These are phyloP conservation scores for Coelopa frigida DNA, from an alignment of 1,140 invertebrate species.

Conservation along the genomic window DNA sequence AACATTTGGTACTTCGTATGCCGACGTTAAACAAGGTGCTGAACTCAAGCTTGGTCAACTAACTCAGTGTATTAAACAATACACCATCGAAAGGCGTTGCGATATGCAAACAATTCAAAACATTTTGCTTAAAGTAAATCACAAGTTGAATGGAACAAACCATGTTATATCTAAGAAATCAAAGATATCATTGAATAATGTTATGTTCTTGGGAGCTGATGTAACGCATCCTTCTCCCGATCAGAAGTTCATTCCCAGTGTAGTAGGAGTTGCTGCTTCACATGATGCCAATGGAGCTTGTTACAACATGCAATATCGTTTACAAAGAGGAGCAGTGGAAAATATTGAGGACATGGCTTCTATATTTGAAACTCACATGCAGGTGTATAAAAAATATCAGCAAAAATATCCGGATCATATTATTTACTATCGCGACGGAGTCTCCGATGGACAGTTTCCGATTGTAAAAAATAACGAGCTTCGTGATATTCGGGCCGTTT, in stretches of 20 bases:
- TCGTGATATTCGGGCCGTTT: constrained; percentile 23
- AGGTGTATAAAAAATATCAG: constrained; percentile 47
- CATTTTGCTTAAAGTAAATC: constrained; percentile 74
- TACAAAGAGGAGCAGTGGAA: constrained; percentile 62
- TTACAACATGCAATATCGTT: constrained; percentile 62
- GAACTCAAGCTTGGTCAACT: constrained; percentile 68
- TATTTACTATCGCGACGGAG: constrained; percentile 78
- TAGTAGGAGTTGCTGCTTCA: constrained; percentile 74
- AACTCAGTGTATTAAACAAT: constrained; percentile 72
- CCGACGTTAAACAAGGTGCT: constrained; percentile 63
- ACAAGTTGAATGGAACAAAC: constrained; percentile 79
- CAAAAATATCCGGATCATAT: constrained; percentile 52
- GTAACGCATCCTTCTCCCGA: constrained; percentile 80
- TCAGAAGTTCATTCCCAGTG: constrained; percentile 62
- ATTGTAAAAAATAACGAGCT: constrained; percentile 48
- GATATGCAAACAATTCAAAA: constrained; percentile 53
- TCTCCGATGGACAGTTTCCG: constrained; percentile 80
- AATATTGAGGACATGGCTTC: constrained; percentile 67
- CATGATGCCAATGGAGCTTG: constrained; percentile 56
- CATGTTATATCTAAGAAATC: constrained; percentile 50
- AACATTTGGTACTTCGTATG: constrained; percentile 46
- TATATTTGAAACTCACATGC: constrained; percentile 52
- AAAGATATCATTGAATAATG: constrained; percentile 21
- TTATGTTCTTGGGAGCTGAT: constrained; percentile 77
- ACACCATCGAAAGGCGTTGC: constrained; percentile 45